phyloP scores from a whole-genome alignment of 2,113 vertebrate species.

The Apus apus region DNA sequence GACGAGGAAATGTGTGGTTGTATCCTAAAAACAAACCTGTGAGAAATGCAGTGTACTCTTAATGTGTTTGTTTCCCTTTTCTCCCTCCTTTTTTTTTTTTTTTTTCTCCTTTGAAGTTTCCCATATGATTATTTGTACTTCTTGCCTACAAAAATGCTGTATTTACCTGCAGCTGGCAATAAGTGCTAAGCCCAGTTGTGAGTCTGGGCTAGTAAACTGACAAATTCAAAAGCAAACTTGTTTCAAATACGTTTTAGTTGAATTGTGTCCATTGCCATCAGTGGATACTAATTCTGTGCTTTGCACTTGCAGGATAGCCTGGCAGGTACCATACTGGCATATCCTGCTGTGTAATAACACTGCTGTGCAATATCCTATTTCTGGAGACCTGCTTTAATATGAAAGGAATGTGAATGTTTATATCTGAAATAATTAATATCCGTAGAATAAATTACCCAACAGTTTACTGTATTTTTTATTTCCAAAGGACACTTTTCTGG shows the following conservation, averaged over 20 bases:
- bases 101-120: neutral
- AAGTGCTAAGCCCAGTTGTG: neutral
- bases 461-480: neutral
- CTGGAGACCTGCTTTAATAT: neutral
- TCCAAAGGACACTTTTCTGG: accelerated
- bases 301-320: neutral
- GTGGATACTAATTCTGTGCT: neutral
- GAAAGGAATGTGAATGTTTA: neutral
- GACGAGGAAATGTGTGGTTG: neutral
- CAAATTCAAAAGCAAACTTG: neutral
- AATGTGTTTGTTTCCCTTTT: neutral
- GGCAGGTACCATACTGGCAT: too few species aligned
- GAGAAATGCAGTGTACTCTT: neutral
- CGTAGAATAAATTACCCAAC: neutral
- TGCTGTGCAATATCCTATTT: neutral
- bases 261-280: accelerated
- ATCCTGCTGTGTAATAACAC: neutral
- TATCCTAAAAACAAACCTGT: neutral
- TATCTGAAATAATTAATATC: neutral
- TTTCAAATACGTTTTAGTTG: neutral
- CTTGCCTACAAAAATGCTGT: neutral
- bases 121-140: neutral
- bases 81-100: too few species aligned
- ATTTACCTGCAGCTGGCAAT: neutral
- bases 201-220: neutral